Evolutionary conservation across 2,113 vertebrate genomes (phyloP), one percentile per base, ranked within the genome.

Genomic region (Stomatorhinus ivindoensis): DNA sequence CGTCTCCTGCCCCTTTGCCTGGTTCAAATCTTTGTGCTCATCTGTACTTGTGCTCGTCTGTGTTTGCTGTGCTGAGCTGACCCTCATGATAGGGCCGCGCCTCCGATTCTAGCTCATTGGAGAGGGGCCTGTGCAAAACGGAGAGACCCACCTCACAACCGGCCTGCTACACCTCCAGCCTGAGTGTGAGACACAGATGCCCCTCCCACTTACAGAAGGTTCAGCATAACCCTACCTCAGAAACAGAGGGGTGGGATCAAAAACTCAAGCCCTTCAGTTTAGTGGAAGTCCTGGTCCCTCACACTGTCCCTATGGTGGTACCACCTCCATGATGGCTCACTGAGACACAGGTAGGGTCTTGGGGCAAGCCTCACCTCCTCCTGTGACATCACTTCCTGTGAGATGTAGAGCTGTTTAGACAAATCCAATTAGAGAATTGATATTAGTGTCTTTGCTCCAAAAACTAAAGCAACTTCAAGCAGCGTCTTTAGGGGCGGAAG

Each of bases 321-420:
- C 27, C 61, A 13, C 61, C 61, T 69, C n/a, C 8, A 11, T 31
- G 61, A 69, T 69, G 61, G 27, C 61, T 1, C 10, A 3, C n/a
- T 65, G 58, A 27, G 2, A 65, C 27, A 65, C 61, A 65, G 61
- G 61, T 65, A n/a, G 61, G 61, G 61, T 69, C 61, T 69, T 31
- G n/a, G 61, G 61, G 27, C 24, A 76, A 50, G 31, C 35, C 47
- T 82, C 46, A 86, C n/a, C 58, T 27, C 84, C n/a, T 83, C 35
- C 11, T 55, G 51, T 90, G 35, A 89, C 58, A 55, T 89, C 88
- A 89, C 39, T 65, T 89, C 88, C 51, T 46, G 48, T 24, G 73
- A 55, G 88, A 58, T 46, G 88, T 53, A 53, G 50, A 3, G 50
- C 35, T 2, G 24, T 35, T 21, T 42, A 21, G 31, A 82, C 35